Evolutionary conservation across 2,113 vertebrate species (phyloP), one percentile per base, ranked within the genome.

Genomic region (Plestiodon gilberti): DNA sequence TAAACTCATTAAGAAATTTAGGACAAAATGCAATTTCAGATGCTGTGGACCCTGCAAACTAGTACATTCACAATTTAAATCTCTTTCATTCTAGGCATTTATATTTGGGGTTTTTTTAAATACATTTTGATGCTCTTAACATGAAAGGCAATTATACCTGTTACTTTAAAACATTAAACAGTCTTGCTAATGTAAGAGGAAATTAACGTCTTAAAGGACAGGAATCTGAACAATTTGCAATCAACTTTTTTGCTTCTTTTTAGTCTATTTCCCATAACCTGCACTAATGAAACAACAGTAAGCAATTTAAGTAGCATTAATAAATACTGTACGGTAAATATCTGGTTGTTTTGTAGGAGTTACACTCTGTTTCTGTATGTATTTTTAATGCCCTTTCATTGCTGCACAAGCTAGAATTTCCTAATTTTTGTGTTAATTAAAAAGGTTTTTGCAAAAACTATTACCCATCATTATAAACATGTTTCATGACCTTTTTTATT

Each of bases 401-500:
- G 52, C 78, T 84, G 38, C 81, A 64, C n/a, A 38, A 40, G 64
- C 77, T 78, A 88, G 89, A 90, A 40, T 10, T 67, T 40, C 65
- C 8, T 18, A 62, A 81, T 7, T 38, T 2, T 78, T 78, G 38
- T 75, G 14, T 30, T 87, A 38, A 43, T 81, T 81, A n/a, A 82
- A 81, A 30, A 25, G 73, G 80, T 57, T 25, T 69, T 79, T 76
- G 82, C 70, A 89, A 89, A 28, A 35, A 20, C 69, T 43, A 28
- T 86, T 90, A 62, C 62, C 82, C 30, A 38, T 67, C 25, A 85
- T 80, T 89, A 30, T 62, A 70, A 87, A 76, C 1, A 2, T 67
- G 15, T 90, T 85, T 70, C 84, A 75, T 77, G 57, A 83, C 67
- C 76, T 69, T 76, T 90, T 83, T 65, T 73, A 74, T 74, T 87